Evolutionary conservation across 2,888 invertebrate genomes (phyloP).

Genomic region (Griposia aprilina): DNA sequence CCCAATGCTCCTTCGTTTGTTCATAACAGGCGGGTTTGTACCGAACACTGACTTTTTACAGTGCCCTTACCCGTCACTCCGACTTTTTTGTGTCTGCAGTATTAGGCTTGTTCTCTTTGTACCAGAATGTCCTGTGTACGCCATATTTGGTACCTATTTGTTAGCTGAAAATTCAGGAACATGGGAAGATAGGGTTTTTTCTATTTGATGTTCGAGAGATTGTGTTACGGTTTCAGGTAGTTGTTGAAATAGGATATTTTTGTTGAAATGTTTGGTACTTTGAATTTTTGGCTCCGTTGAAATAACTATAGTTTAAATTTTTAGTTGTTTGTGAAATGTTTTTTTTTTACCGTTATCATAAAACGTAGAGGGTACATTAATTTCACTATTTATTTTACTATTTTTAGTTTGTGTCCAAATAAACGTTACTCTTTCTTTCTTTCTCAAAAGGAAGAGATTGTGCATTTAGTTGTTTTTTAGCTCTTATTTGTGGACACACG

Average conservation of each 20-base stretch:
- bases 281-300: background rate
- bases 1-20: constrained; percentile 63
- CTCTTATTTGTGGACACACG: background rate
- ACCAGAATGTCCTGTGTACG: constrained; percentile 22
- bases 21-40: constrained; percentile 66
- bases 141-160: constrained; percentile 35
- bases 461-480: background rate
- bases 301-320: background rate
- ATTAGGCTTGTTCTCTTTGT: constrained; percentile 54
- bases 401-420: background rate
- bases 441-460: background rate
- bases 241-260: background rate
- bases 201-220: constrained; percentile 14
- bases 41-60: constrained; percentile 64
- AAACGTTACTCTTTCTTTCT: background rate
- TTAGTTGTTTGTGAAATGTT: background rate
- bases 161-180: constrained; percentile 12
- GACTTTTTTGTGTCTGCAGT: constrained; percentile 54
- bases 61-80: constrained; percentile 57
- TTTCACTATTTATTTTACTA: background rate
- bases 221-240: background rate
- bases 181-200: background rate
- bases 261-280: background rate
- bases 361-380: no score
- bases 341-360: background rate